Base-by-base conservation (phyloP, 2,888 invertebrate genomes). In the Apodemia zela region DNA sequence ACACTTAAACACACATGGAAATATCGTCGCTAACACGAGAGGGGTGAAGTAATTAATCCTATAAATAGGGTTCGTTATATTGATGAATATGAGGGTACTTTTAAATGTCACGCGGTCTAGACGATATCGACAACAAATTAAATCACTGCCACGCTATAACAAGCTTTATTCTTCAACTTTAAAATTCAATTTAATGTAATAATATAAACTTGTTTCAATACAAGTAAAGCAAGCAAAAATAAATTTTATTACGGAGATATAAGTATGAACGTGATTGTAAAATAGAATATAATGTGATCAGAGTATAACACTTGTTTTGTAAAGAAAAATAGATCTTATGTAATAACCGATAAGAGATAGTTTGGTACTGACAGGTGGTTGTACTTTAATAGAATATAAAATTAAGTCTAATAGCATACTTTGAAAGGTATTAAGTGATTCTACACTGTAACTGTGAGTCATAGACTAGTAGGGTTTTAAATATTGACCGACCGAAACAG, bases 371-470 rank as follows among this genome's bases (percentile, higher is more conserved):
- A 45, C 45, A 6, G n/a, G 42, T 42, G 42, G 13, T 42, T 42
- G 42, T 15, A 15, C 42, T 13, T 73, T 75, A 77, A 77, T 79
- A 75, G 79, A 79, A 80, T 80, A 60, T 61, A 65, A 70, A 77
- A 80, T 78, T 74, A 73, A 71, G 21, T 21, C 11, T 51, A 42
- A 13, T 13, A 42, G 15, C 42, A 15, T 35, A 35, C 35, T 35
- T 35, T 35, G 35, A 10, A 35, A 8, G 35, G 2, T 35, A 35
- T 10, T 35, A 35, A 35, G 8, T 10, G 35, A 35, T 35, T 35
- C 35, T 35, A 35, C 11, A 35, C 10, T 35, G 35, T 35, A 3
- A 35, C 35, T 35, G n/a, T n/a, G 35, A 35, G 10, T 35, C 35
- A 33, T 35, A 35, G 10, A 35, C 35, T 8, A 10, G 35, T 10